These are phyloP conservation scores for Halichoeres trimaculatus DNA, from an alignment of 2,113 vertebrate genomes.

Conservation along the genomic window DNA sequence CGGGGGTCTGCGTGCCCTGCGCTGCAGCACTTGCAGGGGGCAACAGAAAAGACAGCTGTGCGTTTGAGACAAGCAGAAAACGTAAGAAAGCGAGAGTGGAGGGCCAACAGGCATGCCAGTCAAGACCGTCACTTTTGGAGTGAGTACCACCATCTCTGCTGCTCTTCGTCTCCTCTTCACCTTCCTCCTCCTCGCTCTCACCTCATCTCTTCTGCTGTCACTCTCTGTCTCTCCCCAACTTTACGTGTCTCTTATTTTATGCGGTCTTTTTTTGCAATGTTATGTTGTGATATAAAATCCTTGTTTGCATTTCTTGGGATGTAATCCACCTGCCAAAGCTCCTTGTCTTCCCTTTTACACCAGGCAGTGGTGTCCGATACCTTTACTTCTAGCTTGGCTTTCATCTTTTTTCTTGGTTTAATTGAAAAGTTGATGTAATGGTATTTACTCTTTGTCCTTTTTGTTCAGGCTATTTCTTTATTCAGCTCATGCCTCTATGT, in stretches of 20 bases:
- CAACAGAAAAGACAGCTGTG: slow-evolving; percentile 75
- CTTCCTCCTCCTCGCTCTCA: slow-evolving; percentile 8
- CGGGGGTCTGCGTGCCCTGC: slow-evolving; percentile 71
- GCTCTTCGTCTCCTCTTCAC: slow-evolving; percentile 34
- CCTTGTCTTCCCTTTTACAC: slow-evolving; percentile 32
- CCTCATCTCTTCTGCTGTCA: slow-evolving; percentile 28
- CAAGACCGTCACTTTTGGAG: slow-evolving; percentile 81
- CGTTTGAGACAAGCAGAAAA: slow-evolving; percentile 66
- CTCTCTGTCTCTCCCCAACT: slow-evolving; percentile 26
- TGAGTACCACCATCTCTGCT: slow-evolving; percentile 79
- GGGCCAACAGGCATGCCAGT: slow-evolving; percentile 83
- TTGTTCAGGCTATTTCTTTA: slow-evolving; percentile 24
- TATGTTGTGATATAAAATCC: slow-evolving; percentile 16
- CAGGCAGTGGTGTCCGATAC: slow-evolving; percentile 25
- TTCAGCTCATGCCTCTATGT: slow-evolving; percentile 27
- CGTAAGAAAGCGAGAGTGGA: slow-evolving; percentile 65
- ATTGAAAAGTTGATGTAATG: background rate
- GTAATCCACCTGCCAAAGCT: slow-evolving; percentile 48
- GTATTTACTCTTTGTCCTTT: slow-evolving; percentile 16
- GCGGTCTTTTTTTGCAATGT: slow-evolving; percentile 18
- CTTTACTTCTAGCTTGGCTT: slow-evolving; percentile 21
- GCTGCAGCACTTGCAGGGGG: slow-evolving; percentile 65
- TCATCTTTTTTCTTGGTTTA: background rate
- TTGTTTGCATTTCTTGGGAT: slow-evolving; percentile 27
- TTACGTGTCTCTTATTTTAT: slow-evolving; percentile 7